Evolutionary conservation across 2,888 invertebrate species (phyloP), one percentile per base, ranked within the genome.

Genomic region (Pegoplata infirma): DNA sequence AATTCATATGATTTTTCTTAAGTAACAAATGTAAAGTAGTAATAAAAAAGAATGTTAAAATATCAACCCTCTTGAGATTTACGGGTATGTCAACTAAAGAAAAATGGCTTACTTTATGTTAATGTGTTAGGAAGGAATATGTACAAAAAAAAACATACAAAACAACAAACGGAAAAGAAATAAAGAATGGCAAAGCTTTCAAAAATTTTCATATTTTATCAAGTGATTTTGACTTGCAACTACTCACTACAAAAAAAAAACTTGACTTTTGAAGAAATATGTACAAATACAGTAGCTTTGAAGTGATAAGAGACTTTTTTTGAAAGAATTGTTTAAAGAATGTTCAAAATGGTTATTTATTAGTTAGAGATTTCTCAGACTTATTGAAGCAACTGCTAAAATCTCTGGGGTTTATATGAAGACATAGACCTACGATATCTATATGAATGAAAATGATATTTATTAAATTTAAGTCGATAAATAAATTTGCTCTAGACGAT

Each of bases 41-140:
- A 59, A 44, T 55, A 36, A 51, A 77, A 58, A 59, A 67, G 8
- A 51, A 63, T 68, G 49, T 59, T 66, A 46, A 58, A 66, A 71
- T 53, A 69, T 56, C 66, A 64, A 78, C 59, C 61, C 74, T 78
- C 32, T 69, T 61, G 66, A 71, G 79, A 79, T 79, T 79, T 79
- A 79, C 79, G 71, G 32, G 44, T 46, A 61, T 67, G 75, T 63
- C 79, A 67, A 61, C 66, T 51, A 10, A 56, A 71, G 61, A 71
- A 75, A 71, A 75, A 79, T 79, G 21, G 25, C 49, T 47, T 56
- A 63, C 55, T 68, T 56, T 49, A 75, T 68, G 75, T 68, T 56
- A 75, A 73, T 73, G 58, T 21, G 8, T 12, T 46, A 44, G 40
- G 19, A 44, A 5, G 16, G n/a, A 16, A 16, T 44, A 6, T 44